Evolutionary conservation across 2,888 invertebrate species (phyloP), one percentile per base, ranked within the genome.

Genomic region (Panzeria rudis): DNA sequence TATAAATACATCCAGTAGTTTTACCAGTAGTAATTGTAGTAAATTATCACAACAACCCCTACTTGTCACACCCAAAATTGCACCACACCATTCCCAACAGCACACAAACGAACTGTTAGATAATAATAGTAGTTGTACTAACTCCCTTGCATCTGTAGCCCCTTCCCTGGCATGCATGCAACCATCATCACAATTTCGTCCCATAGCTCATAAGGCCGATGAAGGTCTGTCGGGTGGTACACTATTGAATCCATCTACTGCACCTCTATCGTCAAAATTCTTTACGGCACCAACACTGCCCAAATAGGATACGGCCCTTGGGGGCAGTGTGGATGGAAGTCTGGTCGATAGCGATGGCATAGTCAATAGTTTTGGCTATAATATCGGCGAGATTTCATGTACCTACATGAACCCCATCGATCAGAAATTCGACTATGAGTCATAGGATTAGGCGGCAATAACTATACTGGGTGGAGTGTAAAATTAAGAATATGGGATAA

Each of bases 161-260:
- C 85, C 87, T 87, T 88, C 89, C 87, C 90, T 90, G 83, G 88
- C 90, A 87, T 92, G 92, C 92, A 92, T 92, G 92, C 91, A 92
- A 86, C 91, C 91, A 87, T 90, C 91, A 84, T 93, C 92, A 89
- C 93, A 93, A 89, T 93, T 93, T 91, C 93, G 93, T 86, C 93
- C 93, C 89, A 93, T 93, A 86, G 92, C 92, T 86, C 92, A 92
- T 87, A 92, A 92, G 89, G 92, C 91, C 87, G 92, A 91, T 88
- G 89, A 91, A 85, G 87, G 88, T 83, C 87, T 88, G 77, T 87
- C 87, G 56, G 90, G 82, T 56, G 86, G 83, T 32, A 88, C 90
- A 6, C 89, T 91, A 68, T 86, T 91, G 66, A 92, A 92, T 87
- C 91, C 92, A 77, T 91, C 92, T 87, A 92, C 92, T 84, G 91